A percentile compares a stretch with the other conserved stretches of the same genome.
Evolutionary conservation across 2,113 vertebrate genomes (phyloP).

Genomic region (Austrofundulus limnaeus): DNA sequence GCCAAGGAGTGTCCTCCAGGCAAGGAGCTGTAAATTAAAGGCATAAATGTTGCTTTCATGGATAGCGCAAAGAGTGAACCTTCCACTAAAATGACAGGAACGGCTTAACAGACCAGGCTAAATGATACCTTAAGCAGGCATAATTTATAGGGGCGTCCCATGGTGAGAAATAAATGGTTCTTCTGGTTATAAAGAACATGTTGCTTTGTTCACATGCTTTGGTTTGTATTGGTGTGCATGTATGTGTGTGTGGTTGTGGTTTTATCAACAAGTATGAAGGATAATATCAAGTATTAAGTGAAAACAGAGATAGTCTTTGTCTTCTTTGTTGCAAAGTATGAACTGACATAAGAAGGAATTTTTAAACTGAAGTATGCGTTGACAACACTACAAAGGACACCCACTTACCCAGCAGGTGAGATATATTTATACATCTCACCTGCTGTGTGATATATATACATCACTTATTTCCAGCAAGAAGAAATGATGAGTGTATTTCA

Average conservation of each 20-base stretch:
- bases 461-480: constrained; percentile 29
- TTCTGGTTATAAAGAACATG: constrained; percentile 52
- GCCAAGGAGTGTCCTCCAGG: constrained; percentile 77
- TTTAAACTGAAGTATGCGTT: background rate
- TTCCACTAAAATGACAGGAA: constrained; percentile 75
- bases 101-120: constrained; percentile 70
- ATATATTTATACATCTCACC: constrained; percentile 11
- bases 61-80: constrained; percentile 74
- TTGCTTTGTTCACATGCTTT: constrained; percentile 13
- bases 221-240: constrained; percentile 60
- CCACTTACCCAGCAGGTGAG: constrained; percentile 21
- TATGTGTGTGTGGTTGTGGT: constrained; percentile 76
- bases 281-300: constrained; percentile 67
- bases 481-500: constrained; percentile 44
- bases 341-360: constrained; percentile 10
- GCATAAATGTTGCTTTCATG: constrained; percentile 77
- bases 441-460: constrained; percentile 1
- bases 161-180: constrained; percentile 71
- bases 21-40: constrained; percentile 81
- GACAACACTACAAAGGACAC: background rate
- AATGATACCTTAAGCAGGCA: constrained; percentile 75
- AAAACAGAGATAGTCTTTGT: constrained; percentile 18
- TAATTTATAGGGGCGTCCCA: constrained; percentile 73
- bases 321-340: constrained; percentile 11
- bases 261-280: constrained; percentile 80